Base-by-base conservation (phyloP, 2,888 invertebrate genomes). In the Poecilus cupreus region DNA sequence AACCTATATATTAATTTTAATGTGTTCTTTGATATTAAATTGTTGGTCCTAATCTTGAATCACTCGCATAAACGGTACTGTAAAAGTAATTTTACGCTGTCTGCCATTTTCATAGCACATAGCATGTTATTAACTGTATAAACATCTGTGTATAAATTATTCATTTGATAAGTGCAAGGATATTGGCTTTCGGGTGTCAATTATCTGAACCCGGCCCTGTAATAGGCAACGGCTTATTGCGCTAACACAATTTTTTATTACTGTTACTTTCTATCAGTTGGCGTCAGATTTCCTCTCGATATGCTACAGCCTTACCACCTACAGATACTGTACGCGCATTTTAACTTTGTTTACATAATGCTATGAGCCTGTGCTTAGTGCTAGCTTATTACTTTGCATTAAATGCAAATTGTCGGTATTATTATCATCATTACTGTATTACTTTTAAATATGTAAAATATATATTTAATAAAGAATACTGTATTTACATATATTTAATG, bases 201-300 rank as follows among this genome's bases (percentile, higher is more conserved):
- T 60, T 60, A 60, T 60, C 6, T 60, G 10, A 22, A 54, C 54
- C 60, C 60, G 60, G 26, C 60, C 18, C 64, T 68, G 64, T 37
- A 68, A 64, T 37, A 37, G 64, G 16, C 64, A 68, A 68, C 37
- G 32, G 10, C 64, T 68, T 68, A 68, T 68, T 68, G 64, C 64
- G 64, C 64, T 68, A 68, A 68, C 64, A 68, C 64, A 68, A 68
- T 68, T 68, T 68, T 68, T 68, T 60, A 22, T 68, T 68, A 68
- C 64, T 68, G 64, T 68, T 68, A 68, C 64, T 68, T 68, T 68
- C 64, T 68, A 68, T 68, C 64, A 68, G 64, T 68, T 68, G 64
- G 64, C 64, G 64, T 68, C 37, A 68, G 64, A 68, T 68, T 68
- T 68, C 64, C 64, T 68, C 22, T 68, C 20, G 64, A 68, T 68